Evolutionary conservation across 2,797 vertebrate genomes (phyloP), one percentile per base, ranked within the genome.

Genomic region (Parotocinclus haroldoi): DNA sequence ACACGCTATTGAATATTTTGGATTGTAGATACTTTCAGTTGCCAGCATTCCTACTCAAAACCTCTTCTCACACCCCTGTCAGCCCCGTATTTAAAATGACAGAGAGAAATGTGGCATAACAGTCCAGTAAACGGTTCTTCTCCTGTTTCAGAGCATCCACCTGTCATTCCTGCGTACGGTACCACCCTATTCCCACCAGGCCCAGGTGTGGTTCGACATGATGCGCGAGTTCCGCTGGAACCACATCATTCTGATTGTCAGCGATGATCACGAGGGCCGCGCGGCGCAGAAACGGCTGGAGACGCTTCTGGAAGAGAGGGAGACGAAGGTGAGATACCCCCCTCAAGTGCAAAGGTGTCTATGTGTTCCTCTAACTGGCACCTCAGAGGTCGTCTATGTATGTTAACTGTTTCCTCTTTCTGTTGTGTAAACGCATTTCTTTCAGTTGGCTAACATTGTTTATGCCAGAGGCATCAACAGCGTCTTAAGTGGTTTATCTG

Each of bases 181-280:
- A 53, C 96, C 96, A 0, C 96, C 96, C 0, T 99, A 99, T 77
- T 99, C 96, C 66, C 96, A 98, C 86, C 96, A 99, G 87, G 95
- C 96, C 0, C 95, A 96, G 0, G 96, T 98, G 65, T 99, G 96
- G 96, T 99, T 99, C 51, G 96, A 98, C 87, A 93, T 99, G 93
- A 99, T 99, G 95, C 91, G 95, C 1, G 93, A 95, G 78, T 98
- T 96, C 85, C 93, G 92, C 88, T 99, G 96, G 96, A 98, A 97
- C 79, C 96, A 99, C 83, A 87, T 99, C 84, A 98, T 98, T 79
- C 88, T 99, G 83, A 95, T 98, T 51, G 94, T 98, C 79, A 99
- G 96, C 1, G 96, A 98, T 6, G 96, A 99, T 88, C 96, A 99
- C 9, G 96, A 99, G 84, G 96, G 96, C 64, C 91, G 96, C 12